Conservation (phyloP, 2,888 invertebrate species). For the Scaptomyza flava region DNA sequence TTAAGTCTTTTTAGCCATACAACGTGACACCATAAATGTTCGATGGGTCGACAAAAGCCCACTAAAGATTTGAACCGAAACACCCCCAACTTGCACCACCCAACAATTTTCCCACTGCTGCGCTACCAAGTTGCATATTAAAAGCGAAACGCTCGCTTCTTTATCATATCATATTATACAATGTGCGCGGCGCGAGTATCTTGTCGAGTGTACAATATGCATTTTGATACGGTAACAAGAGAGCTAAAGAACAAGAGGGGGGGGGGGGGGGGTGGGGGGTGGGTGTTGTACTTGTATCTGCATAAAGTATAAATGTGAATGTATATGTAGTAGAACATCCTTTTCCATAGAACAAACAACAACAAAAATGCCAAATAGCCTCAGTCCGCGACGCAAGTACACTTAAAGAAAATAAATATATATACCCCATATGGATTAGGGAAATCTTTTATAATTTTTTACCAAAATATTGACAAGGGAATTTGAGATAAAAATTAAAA, state of each 20-base stretch:
- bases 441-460: no score
- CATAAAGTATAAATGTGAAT: conserved; percentile 46
- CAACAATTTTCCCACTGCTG: conserved; percentile 4
- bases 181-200: conserved; percentile 63
- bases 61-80: conserved; percentile 5
- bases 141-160: conserved; percentile 47
- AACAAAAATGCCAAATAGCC: conserved; percentile 55
- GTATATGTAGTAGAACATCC: conserved; percentile 34
- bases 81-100: not conserved
- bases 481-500: no score
- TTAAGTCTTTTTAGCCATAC: not conserved
- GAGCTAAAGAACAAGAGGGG: no score
- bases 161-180: conserved; percentile 32
- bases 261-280: no score
- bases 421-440: no score
- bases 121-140: conserved; percentile 63
- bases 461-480: no score
- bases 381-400: conserved; percentile 30
- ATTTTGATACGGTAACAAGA: conserved; percentile 62
- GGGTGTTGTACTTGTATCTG: conserved; percentile 17
- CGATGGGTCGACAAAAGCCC: conserved; percentile 2
- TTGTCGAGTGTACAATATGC: conserved; percentile 75
- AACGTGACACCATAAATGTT: conserved; percentile 1
- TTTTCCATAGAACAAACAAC: conserved; percentile 51
- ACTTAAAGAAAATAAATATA: not conserved